These are phyloP conservation scores for Conus ventricosus DNA, from an alignment of 1,140 invertebrate genomes.

Conservation along the genomic window DNA sequence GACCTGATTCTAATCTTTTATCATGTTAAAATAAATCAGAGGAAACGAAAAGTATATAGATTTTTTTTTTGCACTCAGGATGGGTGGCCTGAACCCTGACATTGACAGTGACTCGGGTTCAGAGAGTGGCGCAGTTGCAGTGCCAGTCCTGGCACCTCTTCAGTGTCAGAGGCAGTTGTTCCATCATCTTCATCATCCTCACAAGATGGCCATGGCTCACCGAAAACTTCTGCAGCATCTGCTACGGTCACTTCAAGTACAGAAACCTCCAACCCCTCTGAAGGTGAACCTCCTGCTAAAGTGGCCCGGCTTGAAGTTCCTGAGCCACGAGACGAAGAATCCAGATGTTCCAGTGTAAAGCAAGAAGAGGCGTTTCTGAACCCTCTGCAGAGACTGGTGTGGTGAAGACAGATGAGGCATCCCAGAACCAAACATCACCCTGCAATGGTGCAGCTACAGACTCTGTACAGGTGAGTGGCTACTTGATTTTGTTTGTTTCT, in stretches of 20 bases:
- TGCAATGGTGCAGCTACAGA: background rate
- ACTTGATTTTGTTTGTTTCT: no score
- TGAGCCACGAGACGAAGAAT: background rate
- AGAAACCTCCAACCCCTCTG: background rate
- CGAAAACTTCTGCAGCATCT: background rate
- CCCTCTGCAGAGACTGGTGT: background rate
- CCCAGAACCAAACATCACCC: background rate
- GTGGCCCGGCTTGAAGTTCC: background rate
- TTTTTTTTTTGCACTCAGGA: constrained; percentile 33
- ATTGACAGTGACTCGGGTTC: constrained; percentile 47
- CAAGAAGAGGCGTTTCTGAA: background rate
- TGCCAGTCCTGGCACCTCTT: background rate
- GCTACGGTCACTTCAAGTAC: background rate
- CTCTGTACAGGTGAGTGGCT: background rate
- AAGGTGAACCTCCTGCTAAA: background rate
- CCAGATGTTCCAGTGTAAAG: background rate
- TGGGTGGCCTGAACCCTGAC: constrained; percentile 55
- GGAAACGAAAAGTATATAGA: background rate
- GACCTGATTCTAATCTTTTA: no score
- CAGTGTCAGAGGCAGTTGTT: no score
- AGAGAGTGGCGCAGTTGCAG: background rate
- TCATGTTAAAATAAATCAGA: no score
- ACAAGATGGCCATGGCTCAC: background rate
- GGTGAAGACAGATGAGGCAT: background rate
- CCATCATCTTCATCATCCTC: constrained; percentile 9